Conservation (phyloP, 2,888 invertebrate species). For the Blera fallax region DNA sequence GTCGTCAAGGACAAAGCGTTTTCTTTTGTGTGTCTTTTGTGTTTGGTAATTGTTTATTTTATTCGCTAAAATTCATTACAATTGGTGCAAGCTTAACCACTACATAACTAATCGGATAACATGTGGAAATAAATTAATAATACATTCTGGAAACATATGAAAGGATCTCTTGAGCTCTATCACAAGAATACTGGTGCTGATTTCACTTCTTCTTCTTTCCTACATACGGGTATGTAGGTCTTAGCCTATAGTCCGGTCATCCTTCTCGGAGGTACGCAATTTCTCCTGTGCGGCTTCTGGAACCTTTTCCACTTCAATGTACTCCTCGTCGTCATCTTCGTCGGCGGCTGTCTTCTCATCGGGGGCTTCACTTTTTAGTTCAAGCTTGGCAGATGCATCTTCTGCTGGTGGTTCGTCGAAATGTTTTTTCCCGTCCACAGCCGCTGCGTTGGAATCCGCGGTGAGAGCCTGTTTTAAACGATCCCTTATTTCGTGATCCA, state of each 20-base stretch:
- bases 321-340: constrained; percentile 80
- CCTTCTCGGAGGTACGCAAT: constrained; percentile 31
- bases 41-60: constrained; percentile 67
- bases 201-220: background rate
- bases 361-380: constrained; percentile 31
- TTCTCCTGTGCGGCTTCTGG: constrained; percentile 74
- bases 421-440: constrained; percentile 50
- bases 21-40: constrained; percentile 31
- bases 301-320: constrained; percentile 81
- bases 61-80: constrained; percentile 71
- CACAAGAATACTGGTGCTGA: constrained; percentile 70
- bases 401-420: constrained; percentile 13
- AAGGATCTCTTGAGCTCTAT: constrained; percentile 66
- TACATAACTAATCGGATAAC: constrained; percentile 68
- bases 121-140: constrained; percentile 68
- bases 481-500: constrained; percentile 83
- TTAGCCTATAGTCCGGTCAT: constrained; percentile 16
- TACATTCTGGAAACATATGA: constrained; percentile 56
- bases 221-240: no score
- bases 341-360: constrained; percentile 42
- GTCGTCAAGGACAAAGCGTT: constrained; percentile 64
- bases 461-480: constrained; percentile 8
- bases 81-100: constrained; percentile 70
- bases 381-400: constrained; percentile 16
- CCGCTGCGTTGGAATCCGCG: background rate